These are phyloP conservation scores for Stichopus chloronotus DNA, from an alignment of 35 echinoderm and acorn worm genomes.

Conservation along the genomic window DNA sequence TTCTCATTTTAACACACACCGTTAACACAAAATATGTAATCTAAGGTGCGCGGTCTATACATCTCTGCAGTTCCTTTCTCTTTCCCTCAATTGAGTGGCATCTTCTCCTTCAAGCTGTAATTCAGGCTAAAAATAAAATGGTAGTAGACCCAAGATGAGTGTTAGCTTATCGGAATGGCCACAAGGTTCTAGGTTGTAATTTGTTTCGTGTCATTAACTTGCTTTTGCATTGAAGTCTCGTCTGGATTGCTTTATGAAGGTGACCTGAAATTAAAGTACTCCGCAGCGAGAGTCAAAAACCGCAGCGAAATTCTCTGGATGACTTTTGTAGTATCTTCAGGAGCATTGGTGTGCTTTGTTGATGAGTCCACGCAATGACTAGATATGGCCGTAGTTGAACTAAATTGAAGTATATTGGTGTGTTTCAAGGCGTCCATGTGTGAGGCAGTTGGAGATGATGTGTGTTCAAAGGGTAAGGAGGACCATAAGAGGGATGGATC, in stretches of 20 bases:
- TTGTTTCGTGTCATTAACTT: slow-evolving; percentile 42
- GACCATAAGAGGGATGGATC: no score
- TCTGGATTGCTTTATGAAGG: slow-evolving; percentile 5
- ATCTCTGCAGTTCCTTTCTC: slow-evolving; percentile 24
- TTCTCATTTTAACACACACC: slow-evolving; percentile 21
- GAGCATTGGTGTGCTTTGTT: background rate
- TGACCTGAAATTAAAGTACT: slow-evolving; percentile 39
- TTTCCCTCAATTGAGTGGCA: background rate
- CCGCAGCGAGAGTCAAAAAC: background rate
- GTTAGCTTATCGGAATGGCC: background rate
- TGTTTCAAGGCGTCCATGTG: no score
- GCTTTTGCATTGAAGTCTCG: background rate
- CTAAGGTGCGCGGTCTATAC: background rate
- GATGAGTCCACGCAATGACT: background rate
- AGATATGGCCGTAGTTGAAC: background rate
- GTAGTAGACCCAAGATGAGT: background rate
- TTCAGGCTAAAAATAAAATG: slow-evolving; percentile 23
- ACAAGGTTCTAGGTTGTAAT: background rate
- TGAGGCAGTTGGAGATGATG: no score
- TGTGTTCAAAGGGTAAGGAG: no score
- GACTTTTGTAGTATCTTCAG: background rate
- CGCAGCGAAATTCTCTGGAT: slow-evolving; percentile 45
- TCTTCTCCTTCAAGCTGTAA: background rate
- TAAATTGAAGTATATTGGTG: no score
- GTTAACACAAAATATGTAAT: slow-evolving; percentile 42